phyloP scores from a whole-genome alignment of 2,888 invertebrate species.

The Tenthredo notha region DNA sequence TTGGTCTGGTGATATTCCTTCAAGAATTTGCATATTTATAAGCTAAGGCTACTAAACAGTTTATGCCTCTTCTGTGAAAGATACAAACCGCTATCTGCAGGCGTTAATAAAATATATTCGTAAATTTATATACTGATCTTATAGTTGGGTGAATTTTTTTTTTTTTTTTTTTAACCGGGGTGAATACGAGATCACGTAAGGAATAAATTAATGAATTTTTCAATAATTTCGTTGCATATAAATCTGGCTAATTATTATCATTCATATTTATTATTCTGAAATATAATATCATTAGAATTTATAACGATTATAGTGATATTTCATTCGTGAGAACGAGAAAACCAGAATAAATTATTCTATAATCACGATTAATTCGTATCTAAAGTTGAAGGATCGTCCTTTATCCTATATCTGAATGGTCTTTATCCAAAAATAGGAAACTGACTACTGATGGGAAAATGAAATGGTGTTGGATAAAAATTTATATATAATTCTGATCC shows the following conservation, averaged over 20 bases:
- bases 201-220: background rate
- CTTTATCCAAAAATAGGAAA: background rate
- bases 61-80: slow-evolving; percentile 37
- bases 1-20: slow-evolving; percentile 38
- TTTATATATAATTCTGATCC: background rate
- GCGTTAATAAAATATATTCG: slow-evolving; percentile 39
- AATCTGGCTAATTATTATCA: background rate
- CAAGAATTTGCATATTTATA: slow-evolving; percentile 52
- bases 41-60: slow-evolving; percentile 36
- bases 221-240: background rate
- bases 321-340: background rate
- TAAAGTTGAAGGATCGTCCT: background rate
- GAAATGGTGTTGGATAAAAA: background rate
- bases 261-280: background rate
- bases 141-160: background rate
- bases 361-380: background rate
- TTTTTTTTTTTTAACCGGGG: no score
- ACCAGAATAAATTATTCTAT: background rate
- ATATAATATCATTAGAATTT: background rate
- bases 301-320: background rate
- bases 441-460: background rate
- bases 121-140: background rate
- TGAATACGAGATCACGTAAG: background rate
- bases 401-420: background rate
- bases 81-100: slow-evolving; percentile 42